Conservation (phyloP, 1,140 invertebrate species). For the Pachypeltis micranthus region DNA sequence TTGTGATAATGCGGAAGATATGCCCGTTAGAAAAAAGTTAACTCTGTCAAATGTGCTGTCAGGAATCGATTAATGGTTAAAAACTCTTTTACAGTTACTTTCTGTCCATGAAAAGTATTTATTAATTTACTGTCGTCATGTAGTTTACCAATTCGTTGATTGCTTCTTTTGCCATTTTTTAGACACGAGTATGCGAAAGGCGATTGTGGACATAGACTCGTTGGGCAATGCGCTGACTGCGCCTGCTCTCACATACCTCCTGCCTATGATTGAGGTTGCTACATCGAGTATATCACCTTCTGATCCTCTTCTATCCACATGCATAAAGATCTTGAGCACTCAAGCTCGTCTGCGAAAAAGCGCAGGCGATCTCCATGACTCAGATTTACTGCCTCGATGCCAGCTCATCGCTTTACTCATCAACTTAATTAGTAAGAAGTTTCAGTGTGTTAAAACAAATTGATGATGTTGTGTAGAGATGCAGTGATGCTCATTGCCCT, state of each 20-base stretch:
- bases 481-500: too few relatives aligned
- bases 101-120: too few relatives aligned
- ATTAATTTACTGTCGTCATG: too few relatives aligned
- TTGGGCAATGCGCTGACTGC: slow-evolving; percentile 14
- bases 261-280: slow-evolving; percentile 15
- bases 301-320: slow-evolving; percentile 15
- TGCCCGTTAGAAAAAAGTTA: too few relatives aligned
- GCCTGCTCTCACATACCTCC: slow-evolving; percentile 20
- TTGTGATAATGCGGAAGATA: too few relatives aligned
- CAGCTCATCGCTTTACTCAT: slow-evolving; percentile 71
- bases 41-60: too few relatives aligned
- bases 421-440: slow-evolving; percentile 55
- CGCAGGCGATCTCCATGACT: slow-evolving; percentile 45
- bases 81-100: too few relatives aligned
- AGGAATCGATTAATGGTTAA: too few relatives aligned
- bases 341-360: slow-evolving; percentile 15
- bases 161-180: background rate
- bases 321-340: slow-evolving; percentile 17
- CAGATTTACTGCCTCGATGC: slow-evolving; percentile 61
- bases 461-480: too few relatives aligned
- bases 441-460: too few relatives aligned
- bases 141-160: too few relatives aligned
- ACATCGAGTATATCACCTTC: slow-evolving; percentile 17
- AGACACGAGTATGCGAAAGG: slow-evolving; percentile 38
- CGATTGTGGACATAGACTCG: slow-evolving; percentile 27